phyloP scores from a whole-genome alignment of 2,888 invertebrate species.

The Frankliniella fusca region DNA sequence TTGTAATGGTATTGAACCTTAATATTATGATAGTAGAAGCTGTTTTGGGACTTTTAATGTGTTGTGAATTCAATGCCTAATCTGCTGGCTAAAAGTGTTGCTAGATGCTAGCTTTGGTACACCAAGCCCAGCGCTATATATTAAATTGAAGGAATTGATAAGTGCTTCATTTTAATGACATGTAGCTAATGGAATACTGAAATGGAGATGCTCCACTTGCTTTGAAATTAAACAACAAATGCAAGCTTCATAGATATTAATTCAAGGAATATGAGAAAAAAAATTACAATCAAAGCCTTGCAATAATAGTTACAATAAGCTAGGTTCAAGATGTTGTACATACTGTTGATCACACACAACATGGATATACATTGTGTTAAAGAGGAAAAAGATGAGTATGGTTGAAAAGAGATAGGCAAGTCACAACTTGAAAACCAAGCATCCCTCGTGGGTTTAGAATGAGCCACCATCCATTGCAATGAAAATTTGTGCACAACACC shows the following conservation, averaged over 20 bases:
- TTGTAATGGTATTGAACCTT: not conserved
- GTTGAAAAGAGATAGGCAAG: not conserved
- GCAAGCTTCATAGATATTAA: not conserved
- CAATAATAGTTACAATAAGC: too few relatives aligned
- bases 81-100: constrained; percentile 6
- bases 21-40: constrained; percentile 15
- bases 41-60: not conserved
- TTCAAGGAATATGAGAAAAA: too few relatives aligned
- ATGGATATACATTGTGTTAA: too few relatives aligned
- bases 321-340: too few relatives aligned
- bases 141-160: constrained; percentile 32
- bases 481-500: not conserved
- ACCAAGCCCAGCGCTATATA: constrained; percentile 28
- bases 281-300: too few relatives aligned
- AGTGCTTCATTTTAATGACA: constrained; percentile 27
- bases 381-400: not conserved
- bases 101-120: constrained; percentile 13
- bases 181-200: constrained; percentile 35
- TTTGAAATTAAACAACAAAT: not conserved
- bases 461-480: not conserved
- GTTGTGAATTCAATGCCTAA: not conserved
- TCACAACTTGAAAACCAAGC: too few relatives aligned
- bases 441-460: too few relatives aligned
- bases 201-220: not conserved
- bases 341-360: too few relatives aligned